A percentile compares a stretch with the other conserved stretches of the same genome.
phyloP scores from a whole-genome alignment of 2,797 vertebrate species.

The Tokudaia tokunoshimensis region DNA sequence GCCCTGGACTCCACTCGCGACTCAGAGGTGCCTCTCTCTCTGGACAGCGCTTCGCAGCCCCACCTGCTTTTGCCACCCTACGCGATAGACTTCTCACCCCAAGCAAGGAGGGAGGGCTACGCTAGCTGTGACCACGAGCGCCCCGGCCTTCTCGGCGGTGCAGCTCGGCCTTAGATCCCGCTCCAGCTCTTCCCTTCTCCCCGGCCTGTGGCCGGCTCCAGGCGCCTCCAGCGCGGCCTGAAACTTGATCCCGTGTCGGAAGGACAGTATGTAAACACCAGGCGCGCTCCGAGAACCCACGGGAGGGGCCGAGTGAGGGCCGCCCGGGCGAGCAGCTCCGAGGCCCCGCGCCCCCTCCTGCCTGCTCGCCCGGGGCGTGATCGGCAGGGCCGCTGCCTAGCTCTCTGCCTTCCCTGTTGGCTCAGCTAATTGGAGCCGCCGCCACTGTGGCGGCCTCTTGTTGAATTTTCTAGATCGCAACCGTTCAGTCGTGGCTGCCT shows the following conservation, averaged over 20 bases:
- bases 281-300: constrained; percentile 77
- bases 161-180: constrained; percentile 67
- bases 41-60: not conserved
- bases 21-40: constrained; percentile 8
- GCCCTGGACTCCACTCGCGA: not conserved
- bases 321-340: constrained; percentile 55
- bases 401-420: constrained; percentile 81
- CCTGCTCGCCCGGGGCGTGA: constrained; percentile 63
- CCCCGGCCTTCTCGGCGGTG: constrained; percentile 28
- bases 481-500: constrained; percentile 75
- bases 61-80: not conserved
- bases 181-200: constrained; percentile 74
- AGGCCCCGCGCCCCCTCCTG: constrained; percentile 53
- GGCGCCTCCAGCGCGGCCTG: constrained; percentile 79
- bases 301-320: constrained; percentile 75
- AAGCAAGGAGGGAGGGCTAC: not conserved
- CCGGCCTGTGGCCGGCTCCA: constrained; percentile 75
- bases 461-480: constrained; percentile 86
- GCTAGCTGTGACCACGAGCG: constrained; percentile 32
- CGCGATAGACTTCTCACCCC: not conserved
- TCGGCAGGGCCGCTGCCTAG: constrained; percentile 73
- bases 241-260: constrained; percentile 84
- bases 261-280: constrained; percentile 84
- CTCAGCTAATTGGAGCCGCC: constrained; percentile 84
- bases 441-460: constrained; percentile 81